phyloP scores from a whole-genome alignment of 2,797 vertebrate genomes.

The Malurus splendens region DNA sequence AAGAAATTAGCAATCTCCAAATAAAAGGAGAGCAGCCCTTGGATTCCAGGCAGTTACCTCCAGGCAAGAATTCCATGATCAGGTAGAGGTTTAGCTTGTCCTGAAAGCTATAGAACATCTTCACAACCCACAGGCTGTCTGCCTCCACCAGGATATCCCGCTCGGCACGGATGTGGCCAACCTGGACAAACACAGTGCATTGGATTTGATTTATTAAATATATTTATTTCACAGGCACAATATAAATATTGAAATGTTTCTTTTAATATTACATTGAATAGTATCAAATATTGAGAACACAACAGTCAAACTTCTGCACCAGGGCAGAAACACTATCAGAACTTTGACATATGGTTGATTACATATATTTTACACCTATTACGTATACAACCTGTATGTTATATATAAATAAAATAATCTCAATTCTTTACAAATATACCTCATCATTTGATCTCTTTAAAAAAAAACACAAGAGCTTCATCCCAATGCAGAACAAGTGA shows the following conservation, averaged over 20 bases:
- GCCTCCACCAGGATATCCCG: conserved; percentile 96
- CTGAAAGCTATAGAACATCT: conserved; percentile 99
- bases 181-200: conserved; percentile 67
- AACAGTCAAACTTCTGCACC: neutral
- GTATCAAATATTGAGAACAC: neutral
- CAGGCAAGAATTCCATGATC: conserved; percentile 98
- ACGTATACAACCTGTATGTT: neutral
- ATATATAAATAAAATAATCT: too few relatives aligned
- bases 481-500: neutral
- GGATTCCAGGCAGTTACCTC: conserved; percentile 77
- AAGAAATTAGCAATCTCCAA: neutral
- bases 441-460: neutral
- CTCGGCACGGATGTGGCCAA: conserved; percentile 96
- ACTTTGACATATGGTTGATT: neutral
- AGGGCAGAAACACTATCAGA: neutral
- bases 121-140: conserved; percentile 97
- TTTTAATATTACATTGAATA: neutral
- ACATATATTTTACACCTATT: neutral
- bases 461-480: neutral
- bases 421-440: neutral
- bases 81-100: conserved; percentile 99
- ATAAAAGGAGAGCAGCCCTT: conserved; percentile 20
- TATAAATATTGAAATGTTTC: too few relatives aligned
- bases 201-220: neutral
- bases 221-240: too few relatives aligned